A percentile compares a stretch with the other conserved stretches of the same genome.
Evolutionary conservation across 2,888 invertebrate genomes (phyloP).

Genomic region (Zaprionus bogoriensis): DNA sequence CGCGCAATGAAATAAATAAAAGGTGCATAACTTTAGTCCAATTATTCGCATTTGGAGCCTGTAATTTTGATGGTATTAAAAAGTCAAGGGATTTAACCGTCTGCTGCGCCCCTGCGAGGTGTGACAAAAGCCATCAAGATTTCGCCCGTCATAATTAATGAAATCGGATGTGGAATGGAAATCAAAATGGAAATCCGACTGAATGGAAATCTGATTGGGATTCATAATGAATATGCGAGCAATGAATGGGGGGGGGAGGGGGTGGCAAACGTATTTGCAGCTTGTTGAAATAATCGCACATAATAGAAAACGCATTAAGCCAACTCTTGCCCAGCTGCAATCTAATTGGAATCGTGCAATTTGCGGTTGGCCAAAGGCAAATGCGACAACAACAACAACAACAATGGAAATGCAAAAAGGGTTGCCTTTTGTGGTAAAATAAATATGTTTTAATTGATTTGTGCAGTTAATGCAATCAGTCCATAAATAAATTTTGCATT

Average conservation of each 20-base stretch:
- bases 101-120: background rate
- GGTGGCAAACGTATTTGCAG: slow-evolving; percentile 35
- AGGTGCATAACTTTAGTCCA: background rate
- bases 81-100: slow-evolving; percentile 1
- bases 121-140: slow-evolving; percentile 1
- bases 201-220: slow-evolving; percentile 1
- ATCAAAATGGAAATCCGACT: slow-evolving; percentile 5
- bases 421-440: slow-evolving; percentile 11
- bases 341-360: slow-evolving; percentile 52
- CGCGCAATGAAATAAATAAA: no score
- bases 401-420: no score
- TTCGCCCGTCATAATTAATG: slow-evolving; percentile 14
- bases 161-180: background rate
- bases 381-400: slow-evolving; percentile 3
- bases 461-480: slow-evolving; percentile 36
- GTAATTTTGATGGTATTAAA: background rate
- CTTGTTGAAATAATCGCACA: slow-evolving; percentile 43
- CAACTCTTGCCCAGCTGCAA: background rate
- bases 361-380: slow-evolving; percentile 34
- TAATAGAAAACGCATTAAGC: slow-evolving; percentile 36
- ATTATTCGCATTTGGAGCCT: no score
- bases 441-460: slow-evolving; percentile 71
- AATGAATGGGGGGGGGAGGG: background rate
- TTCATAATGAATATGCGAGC: slow-evolving; percentile 34
- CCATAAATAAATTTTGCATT: background rate